phyloP scores from a whole-genome alignment of 2,888 invertebrate genomes.

The Heliconius aoede region DNA sequence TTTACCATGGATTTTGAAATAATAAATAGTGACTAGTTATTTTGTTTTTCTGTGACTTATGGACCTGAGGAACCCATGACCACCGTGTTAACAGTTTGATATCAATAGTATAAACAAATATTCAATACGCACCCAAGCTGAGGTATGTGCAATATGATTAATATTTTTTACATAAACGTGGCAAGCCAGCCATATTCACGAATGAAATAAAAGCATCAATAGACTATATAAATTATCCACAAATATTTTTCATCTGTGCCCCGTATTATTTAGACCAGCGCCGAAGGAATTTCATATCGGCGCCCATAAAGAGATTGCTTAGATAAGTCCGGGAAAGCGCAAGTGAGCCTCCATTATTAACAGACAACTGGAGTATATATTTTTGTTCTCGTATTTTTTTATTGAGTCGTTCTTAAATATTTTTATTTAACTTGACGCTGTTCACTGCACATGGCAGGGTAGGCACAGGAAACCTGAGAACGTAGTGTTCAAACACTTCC shows the following conservation, averaged over 20 bases:
- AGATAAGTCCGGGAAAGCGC: conserved; percentile 43
- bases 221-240: conserved; percentile 12
- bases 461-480: too few species aligned
- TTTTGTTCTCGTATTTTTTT: conserved; percentile 8
- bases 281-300: conserved; percentile 56
- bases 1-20: too few species aligned
- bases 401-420: neutral
- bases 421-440: neutral
- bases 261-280: conserved; percentile 34
- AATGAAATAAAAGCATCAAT: conserved; percentile 19
- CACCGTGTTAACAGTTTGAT: neutral
- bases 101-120: neutral
- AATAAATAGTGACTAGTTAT: too few species aligned
- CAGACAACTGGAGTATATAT: conserved; percentile 3
- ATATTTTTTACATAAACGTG: neutral
- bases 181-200: neutral
- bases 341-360: conserved; percentile 30
- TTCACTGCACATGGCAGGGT: too few species aligned
- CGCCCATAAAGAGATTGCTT: conserved; percentile 52
- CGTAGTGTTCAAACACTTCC: too few species aligned
- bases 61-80: neutral
- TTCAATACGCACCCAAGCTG: neutral
- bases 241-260: conserved; percentile 35
- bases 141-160: neutral
- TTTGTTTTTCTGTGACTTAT: too few species aligned